A percentile compares a stretch with the other conserved stretches of the same genome.
phyloP scores from a whole-genome alignment of 2,888 invertebrate genomes.

The Orthosia incerta region DNA sequence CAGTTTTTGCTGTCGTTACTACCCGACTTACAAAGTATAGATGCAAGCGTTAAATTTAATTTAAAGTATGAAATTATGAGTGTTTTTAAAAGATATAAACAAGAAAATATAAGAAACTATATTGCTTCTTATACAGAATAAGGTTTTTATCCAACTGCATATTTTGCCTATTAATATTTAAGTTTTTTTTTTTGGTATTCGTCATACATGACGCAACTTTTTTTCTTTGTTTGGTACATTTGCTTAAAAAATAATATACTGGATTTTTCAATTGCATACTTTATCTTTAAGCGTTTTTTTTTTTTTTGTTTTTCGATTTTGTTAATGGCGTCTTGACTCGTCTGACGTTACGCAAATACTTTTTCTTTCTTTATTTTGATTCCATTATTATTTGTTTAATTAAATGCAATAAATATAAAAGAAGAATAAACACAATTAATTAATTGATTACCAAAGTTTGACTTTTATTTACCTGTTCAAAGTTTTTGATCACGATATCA shows the following conservation, averaged over 20 bases:
- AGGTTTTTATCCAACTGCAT: neutral
- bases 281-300: no score
- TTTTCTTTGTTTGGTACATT: no score
- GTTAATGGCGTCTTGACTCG: no score
- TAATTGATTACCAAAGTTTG: neutral
- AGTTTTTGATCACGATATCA: neutral
- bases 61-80: slow-evolving; percentile 45
- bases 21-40: slow-evolving; percentile 30
- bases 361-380: no score
- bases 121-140: neutral
- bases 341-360: no score
- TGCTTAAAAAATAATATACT: no score
- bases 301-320: neutral
- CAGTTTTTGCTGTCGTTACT: slow-evolving; percentile 34
- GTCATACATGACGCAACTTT: no score
- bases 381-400: no score
- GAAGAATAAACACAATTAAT: neutral
- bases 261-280: no score
- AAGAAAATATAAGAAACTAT: slow-evolving; percentile 1
- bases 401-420: neutral
- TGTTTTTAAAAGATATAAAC: slow-evolving; percentile 24
- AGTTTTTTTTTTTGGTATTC: no score
- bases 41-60: slow-evolving; percentile 27
- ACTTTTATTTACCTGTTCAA: neutral
- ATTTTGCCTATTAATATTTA: neutral